Evolutionary conservation across 1,140 invertebrate species (phyloP).

Genomic region (Micrasema minimum): DNA sequence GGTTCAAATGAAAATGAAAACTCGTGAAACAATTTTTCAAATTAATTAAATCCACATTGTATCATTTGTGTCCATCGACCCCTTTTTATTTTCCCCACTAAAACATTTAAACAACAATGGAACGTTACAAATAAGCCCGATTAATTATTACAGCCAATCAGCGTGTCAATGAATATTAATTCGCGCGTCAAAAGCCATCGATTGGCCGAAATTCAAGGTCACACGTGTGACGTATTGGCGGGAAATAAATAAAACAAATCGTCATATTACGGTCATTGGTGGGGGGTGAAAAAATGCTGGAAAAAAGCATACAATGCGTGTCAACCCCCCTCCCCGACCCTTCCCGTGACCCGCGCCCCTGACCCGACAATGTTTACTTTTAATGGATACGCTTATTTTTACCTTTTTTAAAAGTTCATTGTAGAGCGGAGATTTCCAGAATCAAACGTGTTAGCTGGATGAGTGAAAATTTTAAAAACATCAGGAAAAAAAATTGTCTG

Average conservation of each 20-base stretch:
- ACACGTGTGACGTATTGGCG: constrained; percentile 16
- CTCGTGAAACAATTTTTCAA: too few relatives aligned
- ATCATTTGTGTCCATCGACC: too few relatives aligned
- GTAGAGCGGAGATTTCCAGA: constrained; percentile 19
- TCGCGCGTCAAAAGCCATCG: constrained; percentile 3
- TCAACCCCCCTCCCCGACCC: neutral
- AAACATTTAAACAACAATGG: too few relatives aligned
- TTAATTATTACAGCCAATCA: constrained; percentile 13
- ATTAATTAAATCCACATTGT: too few relatives aligned
- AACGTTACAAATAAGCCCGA: neutral
- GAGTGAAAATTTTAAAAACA: neutral
- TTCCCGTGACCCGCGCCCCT: neutral
- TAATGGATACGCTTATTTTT: constrained; percentile 38
- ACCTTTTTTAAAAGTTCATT: constrained; percentile 33
- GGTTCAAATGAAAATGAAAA: too few relatives aligned
- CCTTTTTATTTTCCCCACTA: too few relatives aligned
- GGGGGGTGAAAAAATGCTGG: neutral
- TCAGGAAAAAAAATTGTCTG: neutral
- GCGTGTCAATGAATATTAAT: neutral
- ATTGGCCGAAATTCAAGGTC: constrained; percentile 13
- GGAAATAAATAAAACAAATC: constrained; percentile 15
- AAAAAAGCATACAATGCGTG: constrained; percentile 28
- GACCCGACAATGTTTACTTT: constrained; percentile 40
- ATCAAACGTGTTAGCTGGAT: neutral
- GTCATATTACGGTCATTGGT: constrained; percentile 18